Base-by-base conservation (phyloP, 2,113 vertebrate genomes). In the Saccopteryx leptura region DNA sequence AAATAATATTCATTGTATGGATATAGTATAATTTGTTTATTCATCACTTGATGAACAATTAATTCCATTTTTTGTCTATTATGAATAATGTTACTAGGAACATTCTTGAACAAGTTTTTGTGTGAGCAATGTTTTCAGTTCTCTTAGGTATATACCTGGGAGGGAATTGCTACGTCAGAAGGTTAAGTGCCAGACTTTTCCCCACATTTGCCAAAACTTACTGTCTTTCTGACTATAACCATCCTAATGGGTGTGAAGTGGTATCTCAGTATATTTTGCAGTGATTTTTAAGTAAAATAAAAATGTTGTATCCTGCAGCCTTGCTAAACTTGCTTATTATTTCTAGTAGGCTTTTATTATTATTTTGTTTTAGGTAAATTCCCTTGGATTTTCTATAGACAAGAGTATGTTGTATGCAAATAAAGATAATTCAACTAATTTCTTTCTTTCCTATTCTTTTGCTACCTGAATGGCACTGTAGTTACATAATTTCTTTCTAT, bases 271-370 rank as follows among this genome's bases (percentile, higher is more conserved):
- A 48, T 46, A 18, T 28, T 61, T 87, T 81, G 61, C 60, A 61
- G 2, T 46, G 56, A n/a, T 72, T 92, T 50, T 28, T 75, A 24
- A 65, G 26, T 65, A 65, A 63, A 63, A 63, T 26, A 10, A 65
- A 8, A 65, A 12, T 75, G n/a, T 69, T 52, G 33, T 93, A 58
- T 87, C 39, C 46, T 93, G n/a, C 11, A 91, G 7, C 21, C 50
- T 93, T 92, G 33, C 39, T 96, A 76, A 81, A 85, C n/a, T 88
- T 75, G 50, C 28, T 87, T 89, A 65, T 48, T 92, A 71, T 86
- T 81, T 87, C 54, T 66, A 66, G 63, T 61, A 31, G 61, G 50
- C 9, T 58, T 68, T 76, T 71, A 75, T 75, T 71, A 71, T 72
- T 72, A 72, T 63, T 72, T 26, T 31, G 58, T 65, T 14, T 60